Conservation (phyloP, 2,113 vertebrate genomes). For the Furnarius figulus region DNA sequence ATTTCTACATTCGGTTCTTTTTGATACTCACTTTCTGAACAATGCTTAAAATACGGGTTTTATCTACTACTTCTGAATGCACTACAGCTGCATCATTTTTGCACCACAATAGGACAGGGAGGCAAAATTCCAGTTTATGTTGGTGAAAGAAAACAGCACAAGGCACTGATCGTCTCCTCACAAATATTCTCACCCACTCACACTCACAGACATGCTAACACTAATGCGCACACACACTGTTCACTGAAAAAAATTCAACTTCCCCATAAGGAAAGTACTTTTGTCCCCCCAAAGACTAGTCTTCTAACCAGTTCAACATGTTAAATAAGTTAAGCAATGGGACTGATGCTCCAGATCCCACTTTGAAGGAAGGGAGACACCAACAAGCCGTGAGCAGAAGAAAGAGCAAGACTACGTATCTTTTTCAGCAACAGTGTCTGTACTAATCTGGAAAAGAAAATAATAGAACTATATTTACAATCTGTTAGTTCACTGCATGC, state of each 20-base stretch:
- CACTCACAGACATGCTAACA: neutral
- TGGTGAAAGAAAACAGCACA: neutral
- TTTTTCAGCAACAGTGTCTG: neutral
- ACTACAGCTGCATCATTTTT: neutral
- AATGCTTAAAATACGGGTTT: neutral
- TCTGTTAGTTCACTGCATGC: neutral
- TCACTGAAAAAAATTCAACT: neutral
- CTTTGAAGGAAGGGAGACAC: neutral
- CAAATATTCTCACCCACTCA: neutral
- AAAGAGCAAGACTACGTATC: neutral
- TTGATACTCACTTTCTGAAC: neutral
- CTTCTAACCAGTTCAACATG: neutral
- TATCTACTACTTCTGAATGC: neutral
- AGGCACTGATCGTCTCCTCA: neutral
- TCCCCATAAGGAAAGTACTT: neutral
- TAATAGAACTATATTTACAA: neutral
- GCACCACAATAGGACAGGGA: neutral
- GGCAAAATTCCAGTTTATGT: neutral
- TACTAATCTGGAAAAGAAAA: neutral
- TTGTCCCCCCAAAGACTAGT: fast-evolving
- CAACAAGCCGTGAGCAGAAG: neutral
- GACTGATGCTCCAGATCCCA: neutral
- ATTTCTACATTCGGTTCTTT: neutral
- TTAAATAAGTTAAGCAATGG: neutral
- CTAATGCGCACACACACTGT: neutral